Evolutionary conservation across 2,888 invertebrate species (phyloP).

Genomic region (Ochropleura plecta): DNA sequence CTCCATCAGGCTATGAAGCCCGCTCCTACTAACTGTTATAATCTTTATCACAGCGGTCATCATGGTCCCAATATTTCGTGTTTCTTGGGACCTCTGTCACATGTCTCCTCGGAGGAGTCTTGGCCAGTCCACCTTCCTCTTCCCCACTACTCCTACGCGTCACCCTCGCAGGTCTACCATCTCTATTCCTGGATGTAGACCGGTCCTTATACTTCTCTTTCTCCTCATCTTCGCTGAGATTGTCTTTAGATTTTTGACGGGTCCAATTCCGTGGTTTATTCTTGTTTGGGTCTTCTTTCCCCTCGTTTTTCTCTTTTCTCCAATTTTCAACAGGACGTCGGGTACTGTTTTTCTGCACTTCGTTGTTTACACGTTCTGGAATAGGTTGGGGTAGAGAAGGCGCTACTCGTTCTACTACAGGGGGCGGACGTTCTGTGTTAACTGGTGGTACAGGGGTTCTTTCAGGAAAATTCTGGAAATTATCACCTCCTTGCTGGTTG

Average conservation of each 20-base stretch:
- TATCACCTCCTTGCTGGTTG: constrained; percentile 78
- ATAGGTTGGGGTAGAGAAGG: constrained; percentile 48
- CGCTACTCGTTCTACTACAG: constrained; percentile 54
- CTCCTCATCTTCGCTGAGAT: constrained; percentile 76
- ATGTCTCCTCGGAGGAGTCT: constrained; percentile 77
- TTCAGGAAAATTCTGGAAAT: constrained; percentile 69
- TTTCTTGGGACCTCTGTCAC: constrained; percentile 85
- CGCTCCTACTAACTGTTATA: constrained; percentile 84
- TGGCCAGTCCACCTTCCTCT: constrained; percentile 61
- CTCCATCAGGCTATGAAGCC: constrained; percentile 12
- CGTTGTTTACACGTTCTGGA: constrained; percentile 81
- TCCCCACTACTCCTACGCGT: constrained; percentile 80
- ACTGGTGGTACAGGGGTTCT: constrained; percentile 37
- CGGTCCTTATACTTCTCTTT: constrained; percentile 70
- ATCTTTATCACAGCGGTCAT: constrained; percentile 86
- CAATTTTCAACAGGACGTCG: constrained; percentile 83
- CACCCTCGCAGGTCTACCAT: constrained; percentile 65
- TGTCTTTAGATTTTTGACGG: constrained; percentile 81
- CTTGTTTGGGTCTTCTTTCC: constrained; percentile 77
- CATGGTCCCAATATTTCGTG: constrained; percentile 88
- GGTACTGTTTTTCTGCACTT: constrained; percentile 78
- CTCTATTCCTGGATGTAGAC: constrained; percentile 70
- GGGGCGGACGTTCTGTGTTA: constrained; percentile 58
- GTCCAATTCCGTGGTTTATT: constrained; percentile 81
- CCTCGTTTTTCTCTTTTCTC: constrained; percentile 80